Percentiles rank a stretch among this genome's conserved stretches.
These are phyloP conservation scores for Calephelis perditalis DNA, from an alignment of 2,888 invertebrate genomes.

Conservation along the genomic window DNA sequence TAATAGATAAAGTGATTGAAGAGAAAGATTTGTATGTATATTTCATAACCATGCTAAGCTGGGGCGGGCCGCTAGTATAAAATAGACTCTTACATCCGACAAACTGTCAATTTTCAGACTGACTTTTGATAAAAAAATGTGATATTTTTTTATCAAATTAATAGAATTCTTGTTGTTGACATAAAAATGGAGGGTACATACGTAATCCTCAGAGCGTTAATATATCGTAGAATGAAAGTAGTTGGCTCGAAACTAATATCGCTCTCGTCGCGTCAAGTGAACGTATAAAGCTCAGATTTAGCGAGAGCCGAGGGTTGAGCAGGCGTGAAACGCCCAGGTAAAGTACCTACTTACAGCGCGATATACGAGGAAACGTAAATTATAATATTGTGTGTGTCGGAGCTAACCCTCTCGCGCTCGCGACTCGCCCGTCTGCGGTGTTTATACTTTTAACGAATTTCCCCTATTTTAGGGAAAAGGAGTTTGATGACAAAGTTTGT, in stretches of 20 bases:
- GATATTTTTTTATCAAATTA: too few relatives aligned
- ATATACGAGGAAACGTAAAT: constrained; percentile 77
- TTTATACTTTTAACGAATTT: constrained; percentile 44
- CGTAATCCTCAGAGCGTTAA: constrained; percentile 52
- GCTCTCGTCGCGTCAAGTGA: constrained; percentile 76
- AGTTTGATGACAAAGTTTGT: too few relatives aligned
- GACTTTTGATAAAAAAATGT: too few relatives aligned
- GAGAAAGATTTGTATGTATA: too few relatives aligned
- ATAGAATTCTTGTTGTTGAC: neutral
- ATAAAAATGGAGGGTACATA: constrained; percentile 15
- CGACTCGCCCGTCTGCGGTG: constrained; percentile 43
- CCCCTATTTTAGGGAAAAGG: too few relatives aligned
- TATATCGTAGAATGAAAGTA: constrained; percentile 70
- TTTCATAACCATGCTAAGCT: too few relatives aligned
- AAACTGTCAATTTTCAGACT: too few relatives aligned
- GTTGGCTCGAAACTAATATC: constrained; percentile 75
- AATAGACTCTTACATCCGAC: too few relatives aligned
- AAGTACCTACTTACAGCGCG: constrained; percentile 76
- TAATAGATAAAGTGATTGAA: too few relatives aligned
- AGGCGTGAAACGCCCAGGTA: constrained; percentile 74
- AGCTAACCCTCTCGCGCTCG: constrained; percentile 69
- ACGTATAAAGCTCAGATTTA: constrained; percentile 78
- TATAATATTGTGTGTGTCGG: constrained; percentile 76
- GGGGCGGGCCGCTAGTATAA: too few relatives aligned
- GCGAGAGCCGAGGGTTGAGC: constrained; percentile 72